Percentiles rank a stretch among this genome's conserved stretches.
phyloP scores from a whole-genome alignment of 2,888 invertebrate species.

The Leptothorax acervorum region DNA sequence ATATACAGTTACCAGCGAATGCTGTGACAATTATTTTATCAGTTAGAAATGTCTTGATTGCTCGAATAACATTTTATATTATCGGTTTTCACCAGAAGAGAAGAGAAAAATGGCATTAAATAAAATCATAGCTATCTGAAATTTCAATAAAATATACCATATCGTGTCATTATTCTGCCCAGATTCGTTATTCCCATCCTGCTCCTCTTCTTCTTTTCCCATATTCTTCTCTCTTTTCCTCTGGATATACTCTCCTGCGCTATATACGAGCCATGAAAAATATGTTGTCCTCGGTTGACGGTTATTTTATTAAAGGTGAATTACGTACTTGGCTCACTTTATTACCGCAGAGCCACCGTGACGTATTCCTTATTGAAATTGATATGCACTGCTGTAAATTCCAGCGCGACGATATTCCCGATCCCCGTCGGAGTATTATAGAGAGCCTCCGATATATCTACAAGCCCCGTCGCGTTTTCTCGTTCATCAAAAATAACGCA shows the following conservation, averaged over 20 bases:
- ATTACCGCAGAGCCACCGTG: conserved; percentile 36
- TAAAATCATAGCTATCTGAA: background rate
- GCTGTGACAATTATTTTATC: background rate
- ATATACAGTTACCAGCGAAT: background rate
- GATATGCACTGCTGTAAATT: conserved; percentile 50
- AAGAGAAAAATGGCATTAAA: background rate
- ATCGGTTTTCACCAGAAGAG: background rate
- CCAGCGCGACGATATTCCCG: conserved; percentile 32
- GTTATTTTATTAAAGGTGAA: conserved; percentile 51
- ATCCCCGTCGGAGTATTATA: background rate
- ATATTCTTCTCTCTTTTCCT: too few relatives aligned
- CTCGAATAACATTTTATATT: background rate
- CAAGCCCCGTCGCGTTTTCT: conserved; percentile 16
- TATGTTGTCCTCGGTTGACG: conserved; percentile 51
- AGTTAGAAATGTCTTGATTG: background rate
- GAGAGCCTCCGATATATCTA: conserved; percentile 25
- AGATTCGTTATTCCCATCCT: background rate
- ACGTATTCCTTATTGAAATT: conserved; percentile 51
- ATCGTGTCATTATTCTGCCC: background rate
- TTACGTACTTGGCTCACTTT: conserved; percentile 51
- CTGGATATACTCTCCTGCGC: background rate
- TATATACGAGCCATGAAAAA: conserved; percentile 31
- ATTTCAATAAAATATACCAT: background rate
- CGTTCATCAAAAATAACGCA: conserved; percentile 46
- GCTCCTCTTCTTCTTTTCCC: too few relatives aligned